These are phyloP conservation scores for Acromyrmex echinatior DNA, from an alignment of 1,140 invertebrate genomes.

Conservation along the genomic window DNA sequence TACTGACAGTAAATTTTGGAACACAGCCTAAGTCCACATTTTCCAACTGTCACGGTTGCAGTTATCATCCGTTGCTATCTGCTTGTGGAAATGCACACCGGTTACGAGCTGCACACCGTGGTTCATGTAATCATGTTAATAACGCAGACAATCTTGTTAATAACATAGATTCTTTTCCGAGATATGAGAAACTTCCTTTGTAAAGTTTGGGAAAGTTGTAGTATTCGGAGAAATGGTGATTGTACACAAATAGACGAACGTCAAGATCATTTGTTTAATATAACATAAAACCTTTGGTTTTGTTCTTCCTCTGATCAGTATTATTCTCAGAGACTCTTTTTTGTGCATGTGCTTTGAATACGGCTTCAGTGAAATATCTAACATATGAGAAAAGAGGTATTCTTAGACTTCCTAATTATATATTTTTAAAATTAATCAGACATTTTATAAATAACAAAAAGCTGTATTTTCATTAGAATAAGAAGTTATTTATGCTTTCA, in stretches of 20 bases:
- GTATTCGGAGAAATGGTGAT: background rate
- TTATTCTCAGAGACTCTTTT: too few species aligned
- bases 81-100: background rate
- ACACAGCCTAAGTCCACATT: constrained; percentile 25
- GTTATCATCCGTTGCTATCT: constrained; percentile 41
- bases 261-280: background rate
- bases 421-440: too few species aligned
- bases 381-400: too few species aligned
- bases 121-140: constrained; percentile 17
- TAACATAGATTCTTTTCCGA: background rate
- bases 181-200: background rate
- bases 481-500: too few species aligned
- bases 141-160: background rate
- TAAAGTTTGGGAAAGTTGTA: constrained; percentile 27
- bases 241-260: background rate
- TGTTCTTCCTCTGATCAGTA: too few species aligned
- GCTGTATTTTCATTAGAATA: too few species aligned
- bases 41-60: constrained; percentile 40
- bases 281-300: too few species aligned
- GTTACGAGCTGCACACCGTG: background rate
- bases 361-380: too few species aligned
- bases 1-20: too few species aligned
- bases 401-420: too few species aligned
- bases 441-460: too few species aligned
- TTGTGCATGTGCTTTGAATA: too few species aligned